These are phyloP conservation scores for Malacoraja senta DNA, from an alignment of 2,797 vertebrate genomes.

Conservation along the genomic window DNA sequence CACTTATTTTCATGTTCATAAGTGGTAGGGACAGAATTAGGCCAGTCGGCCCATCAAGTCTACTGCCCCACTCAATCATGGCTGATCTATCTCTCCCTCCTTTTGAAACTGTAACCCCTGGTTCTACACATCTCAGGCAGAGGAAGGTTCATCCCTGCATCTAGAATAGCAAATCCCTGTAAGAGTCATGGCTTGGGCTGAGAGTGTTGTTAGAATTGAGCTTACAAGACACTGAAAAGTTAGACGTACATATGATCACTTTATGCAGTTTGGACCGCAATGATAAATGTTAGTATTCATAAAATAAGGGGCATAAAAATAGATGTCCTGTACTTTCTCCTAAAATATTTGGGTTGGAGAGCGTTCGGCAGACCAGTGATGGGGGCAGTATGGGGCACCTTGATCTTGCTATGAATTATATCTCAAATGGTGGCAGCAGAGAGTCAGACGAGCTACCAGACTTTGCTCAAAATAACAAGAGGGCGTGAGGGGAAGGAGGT, in stretches of 20 bases:
- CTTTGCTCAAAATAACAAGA: neutral
- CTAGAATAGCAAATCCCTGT: too few relatives aligned
- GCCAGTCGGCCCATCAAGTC: too few relatives aligned
- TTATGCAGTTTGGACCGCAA: too few relatives aligned
- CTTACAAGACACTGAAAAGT: neutral
- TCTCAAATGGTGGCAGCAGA: neutral
- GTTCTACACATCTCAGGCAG: too few relatives aligned
- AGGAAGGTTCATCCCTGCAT: too few relatives aligned
- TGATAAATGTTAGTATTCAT: neutral
- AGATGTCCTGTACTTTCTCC: neutral
- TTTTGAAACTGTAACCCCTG: too few relatives aligned
- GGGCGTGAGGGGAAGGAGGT: neutral
- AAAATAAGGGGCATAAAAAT: neutral
- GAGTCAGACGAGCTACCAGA: neutral
- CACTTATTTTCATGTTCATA: too few relatives aligned
- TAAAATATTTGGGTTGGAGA: neutral
- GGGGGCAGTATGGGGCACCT: neutral
- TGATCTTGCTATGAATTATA: neutral
- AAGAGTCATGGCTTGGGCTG: neutral
- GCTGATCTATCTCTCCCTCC: too few relatives aligned
- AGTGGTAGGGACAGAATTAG: too few relatives aligned
- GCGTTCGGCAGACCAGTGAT: neutral
- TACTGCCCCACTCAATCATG: too few relatives aligned
- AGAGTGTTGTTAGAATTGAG: neutral
- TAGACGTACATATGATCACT: neutral